Conservation (phyloP, 2,113 vertebrate genomes). For the Ramphastos sulfuratus region DNA sequence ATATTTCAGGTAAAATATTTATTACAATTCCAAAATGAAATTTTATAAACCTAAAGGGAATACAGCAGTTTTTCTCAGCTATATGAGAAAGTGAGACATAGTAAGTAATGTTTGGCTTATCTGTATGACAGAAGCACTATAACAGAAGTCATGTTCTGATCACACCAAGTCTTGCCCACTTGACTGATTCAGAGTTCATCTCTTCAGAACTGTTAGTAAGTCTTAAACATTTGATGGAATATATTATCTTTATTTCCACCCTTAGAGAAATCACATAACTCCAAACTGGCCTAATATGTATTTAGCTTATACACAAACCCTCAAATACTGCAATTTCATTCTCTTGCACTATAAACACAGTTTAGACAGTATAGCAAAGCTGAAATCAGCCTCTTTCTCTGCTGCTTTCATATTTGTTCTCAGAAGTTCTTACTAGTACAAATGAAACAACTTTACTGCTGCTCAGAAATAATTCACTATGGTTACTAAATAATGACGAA, state of each 20-base stretch:
- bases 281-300: background rate
- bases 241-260: background rate
- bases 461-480: background rate
- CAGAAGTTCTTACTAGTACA: background rate
- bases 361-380: background rate
- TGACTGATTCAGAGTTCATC: background rate
- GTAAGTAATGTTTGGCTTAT: background rate
- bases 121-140: background rate
- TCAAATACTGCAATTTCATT: background rate
- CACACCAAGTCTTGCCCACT: background rate
- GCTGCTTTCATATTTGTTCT: background rate
- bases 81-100: background rate
- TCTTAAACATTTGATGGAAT: background rate
- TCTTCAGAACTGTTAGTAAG: background rate
- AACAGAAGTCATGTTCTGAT: background rate
- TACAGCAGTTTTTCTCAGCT: background rate
- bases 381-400: background rate
- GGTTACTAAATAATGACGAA: background rate
- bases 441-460: background rate
- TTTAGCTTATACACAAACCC: background rate
- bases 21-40: background rate
- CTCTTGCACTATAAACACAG: background rate
- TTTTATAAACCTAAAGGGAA: background rate
- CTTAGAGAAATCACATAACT: background rate
- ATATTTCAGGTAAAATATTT: background rate